These are phyloP conservation scores for Acipenser transmontanus DNA, from an alignment of 2,797 vertebrate species.

Conservation along the genomic window DNA sequence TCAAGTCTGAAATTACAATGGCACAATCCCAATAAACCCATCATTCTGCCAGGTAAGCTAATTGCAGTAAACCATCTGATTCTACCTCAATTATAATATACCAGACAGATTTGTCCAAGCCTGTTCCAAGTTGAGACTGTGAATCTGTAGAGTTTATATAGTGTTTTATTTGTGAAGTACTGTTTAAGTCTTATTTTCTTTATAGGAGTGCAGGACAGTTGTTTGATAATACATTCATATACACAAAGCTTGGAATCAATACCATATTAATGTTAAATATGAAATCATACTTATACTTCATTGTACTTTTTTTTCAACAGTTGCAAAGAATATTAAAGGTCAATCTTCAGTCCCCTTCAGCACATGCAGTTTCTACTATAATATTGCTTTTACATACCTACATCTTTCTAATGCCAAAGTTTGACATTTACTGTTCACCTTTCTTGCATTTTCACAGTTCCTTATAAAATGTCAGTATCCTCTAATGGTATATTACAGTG, in stretches of 20 bases:
- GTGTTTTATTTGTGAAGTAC: too few species aligned
- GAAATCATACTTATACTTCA: background rate
- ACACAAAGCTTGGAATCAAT: background rate
- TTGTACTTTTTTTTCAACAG: background rate
- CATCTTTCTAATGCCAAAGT: background rate
- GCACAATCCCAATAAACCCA: too few species aligned
- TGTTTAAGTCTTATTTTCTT: background rate
- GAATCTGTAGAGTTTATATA: too few species aligned
- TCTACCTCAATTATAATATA: too few species aligned
- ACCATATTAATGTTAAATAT: background rate
- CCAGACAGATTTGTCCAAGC: too few species aligned
- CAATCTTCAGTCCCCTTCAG: background rate
- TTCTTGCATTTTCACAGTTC: background rate
- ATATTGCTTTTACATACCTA: background rate
- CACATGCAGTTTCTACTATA: background rate
- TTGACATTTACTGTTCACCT: background rate
- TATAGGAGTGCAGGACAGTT: too few species aligned
- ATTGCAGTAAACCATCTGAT: too few species aligned
- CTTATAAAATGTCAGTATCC: conserved; percentile 1
- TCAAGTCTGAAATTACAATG: too few species aligned
- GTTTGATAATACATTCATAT: too few species aligned
- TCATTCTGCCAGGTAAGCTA: too few species aligned
- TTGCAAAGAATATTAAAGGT: background rate
- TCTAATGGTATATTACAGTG: background rate
- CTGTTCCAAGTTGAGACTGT: too few species aligned